Percentiles rank a stretch among this genome's conserved stretches.
These are phyloP conservation scores for Liolophura sinensis DNA, from an alignment of 1,140 invertebrate species.

Conservation along the genomic window DNA sequence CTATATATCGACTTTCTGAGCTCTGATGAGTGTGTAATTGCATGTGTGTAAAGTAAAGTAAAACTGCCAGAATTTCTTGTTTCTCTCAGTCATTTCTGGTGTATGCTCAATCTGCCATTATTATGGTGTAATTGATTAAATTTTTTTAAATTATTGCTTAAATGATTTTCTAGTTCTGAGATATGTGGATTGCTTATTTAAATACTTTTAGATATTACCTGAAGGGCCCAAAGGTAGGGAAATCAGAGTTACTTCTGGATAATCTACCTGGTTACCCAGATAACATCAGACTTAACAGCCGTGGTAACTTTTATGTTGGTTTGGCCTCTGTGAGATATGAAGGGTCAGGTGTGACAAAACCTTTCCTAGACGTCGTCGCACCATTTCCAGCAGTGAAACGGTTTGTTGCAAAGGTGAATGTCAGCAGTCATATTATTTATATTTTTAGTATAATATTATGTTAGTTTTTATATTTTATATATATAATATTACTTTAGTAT, in stretches of 20 bases:
- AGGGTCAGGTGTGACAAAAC: constrained; percentile 32
- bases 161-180: background rate
- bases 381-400: constrained; percentile 51
- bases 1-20: too few species aligned
- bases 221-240: constrained; percentile 59
- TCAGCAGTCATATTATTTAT: background rate
- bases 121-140: too few species aligned
- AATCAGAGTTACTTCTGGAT: constrained; percentile 73
- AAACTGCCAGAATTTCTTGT: too few species aligned
- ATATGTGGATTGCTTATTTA: background rate
- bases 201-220: constrained; percentile 30
- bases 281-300: constrained; percentile 72
- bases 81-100: too few species aligned
- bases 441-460: background rate
- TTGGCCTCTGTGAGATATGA: constrained; percentile 58
- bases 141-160: background rate
- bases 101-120: too few species aligned
- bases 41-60: too few species aligned
- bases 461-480: background rate
- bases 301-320: constrained; percentile 70
- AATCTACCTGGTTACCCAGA: constrained; percentile 81
- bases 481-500: background rate
- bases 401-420: constrained; percentile 51
- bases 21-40: too few species aligned
- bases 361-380: constrained; percentile 47